Evolutionary conservation across 2,797 vertebrate genomes (phyloP).

Genomic region (Enteromius paludinosus): DNA sequence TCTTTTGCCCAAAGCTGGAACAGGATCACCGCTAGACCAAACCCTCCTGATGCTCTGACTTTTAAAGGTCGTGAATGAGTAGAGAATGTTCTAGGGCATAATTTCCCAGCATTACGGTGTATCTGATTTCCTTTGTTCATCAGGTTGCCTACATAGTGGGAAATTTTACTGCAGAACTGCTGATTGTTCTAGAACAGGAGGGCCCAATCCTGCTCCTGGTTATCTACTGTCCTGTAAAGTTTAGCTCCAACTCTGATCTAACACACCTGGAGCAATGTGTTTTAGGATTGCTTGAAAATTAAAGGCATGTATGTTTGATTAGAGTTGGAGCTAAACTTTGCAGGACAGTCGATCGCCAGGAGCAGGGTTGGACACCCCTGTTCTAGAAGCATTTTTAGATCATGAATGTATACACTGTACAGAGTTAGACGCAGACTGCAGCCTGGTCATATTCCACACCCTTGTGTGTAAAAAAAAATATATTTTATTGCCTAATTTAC

Average conservation of each 20-base stretch:
- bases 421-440: neutral
- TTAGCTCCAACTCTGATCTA: no score
- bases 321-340: no score
- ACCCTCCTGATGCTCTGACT: neutral
- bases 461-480: neutral
- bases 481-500: neutral
- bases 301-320: no score
- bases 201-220: no score
- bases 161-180: neutral
- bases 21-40: neutral
- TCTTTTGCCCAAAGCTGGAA: neutral
- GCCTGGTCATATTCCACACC: neutral
- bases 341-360: no score
- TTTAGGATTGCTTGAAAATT: no score
- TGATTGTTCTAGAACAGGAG: neutral
- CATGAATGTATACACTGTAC: neutral
- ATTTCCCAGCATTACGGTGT: neutral
- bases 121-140: constrained; percentile 11
- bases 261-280: no score
- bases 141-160: neutral
- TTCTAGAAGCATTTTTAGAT: neutral
- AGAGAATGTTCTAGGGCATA: neutral
- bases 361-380: neutral
- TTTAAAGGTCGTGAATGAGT: neutral
- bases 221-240: no score